These are phyloP conservation scores for Ephialtes manifestator DNA, from an alignment of 2,888 invertebrate species.

Conservation along the genomic window DNA sequence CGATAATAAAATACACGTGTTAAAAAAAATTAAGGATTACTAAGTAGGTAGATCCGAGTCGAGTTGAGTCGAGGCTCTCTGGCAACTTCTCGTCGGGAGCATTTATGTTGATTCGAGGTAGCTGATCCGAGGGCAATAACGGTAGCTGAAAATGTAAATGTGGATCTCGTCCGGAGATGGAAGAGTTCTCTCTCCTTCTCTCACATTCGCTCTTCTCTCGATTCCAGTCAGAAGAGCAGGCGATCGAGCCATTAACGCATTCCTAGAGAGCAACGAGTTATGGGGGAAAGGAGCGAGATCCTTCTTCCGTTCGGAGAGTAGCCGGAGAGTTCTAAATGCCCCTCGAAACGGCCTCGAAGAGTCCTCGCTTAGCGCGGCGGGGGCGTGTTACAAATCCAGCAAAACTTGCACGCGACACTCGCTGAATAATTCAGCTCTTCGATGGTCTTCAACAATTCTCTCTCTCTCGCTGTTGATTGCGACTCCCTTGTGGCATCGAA, in stretches of 20 bases:
- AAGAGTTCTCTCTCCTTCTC: too few species aligned
- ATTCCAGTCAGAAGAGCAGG: slow-evolving; percentile 35
- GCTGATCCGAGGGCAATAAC: slow-evolving; percentile 78
- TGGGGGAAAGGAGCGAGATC: slow-evolving; percentile 57
- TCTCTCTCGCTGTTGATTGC: slow-evolving; percentile 52
- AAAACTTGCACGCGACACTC: slow-evolving; percentile 83
- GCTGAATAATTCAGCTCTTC: slow-evolving; percentile 84
- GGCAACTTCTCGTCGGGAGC: slow-evolving; percentile 35
- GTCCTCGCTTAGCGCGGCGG: slow-evolving; percentile 73
- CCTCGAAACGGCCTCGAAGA: slow-evolving; percentile 12
- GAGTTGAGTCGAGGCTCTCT: slow-evolving; percentile 44
- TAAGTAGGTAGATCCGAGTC: slow-evolving; percentile 43
- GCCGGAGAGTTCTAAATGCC: slow-evolving; percentile 47
- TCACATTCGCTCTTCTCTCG: slow-evolving; percentile 7
- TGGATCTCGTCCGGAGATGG: slow-evolving; percentile 78
- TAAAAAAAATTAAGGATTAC: slow-evolving; percentile 57
- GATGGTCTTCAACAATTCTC: slow-evolving; percentile 41
- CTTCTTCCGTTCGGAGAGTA: slow-evolving; percentile 49
- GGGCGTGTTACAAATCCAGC: slow-evolving; percentile 83
- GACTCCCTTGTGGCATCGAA: slow-evolving; percentile 36
- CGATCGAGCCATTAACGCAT: slow-evolving; percentile 71
- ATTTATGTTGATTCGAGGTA: slow-evolving; percentile 71
- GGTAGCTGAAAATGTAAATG: slow-evolving; percentile 83
- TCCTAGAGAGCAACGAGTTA: slow-evolving; percentile 71
- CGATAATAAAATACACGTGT: slow-evolving; percentile 58